A percentile compares a stretch with the other conserved stretches of the same genome.
phyloP scores from a whole-genome alignment of 1,140 invertebrate genomes.

The Palaemon carinicauda region DNA sequence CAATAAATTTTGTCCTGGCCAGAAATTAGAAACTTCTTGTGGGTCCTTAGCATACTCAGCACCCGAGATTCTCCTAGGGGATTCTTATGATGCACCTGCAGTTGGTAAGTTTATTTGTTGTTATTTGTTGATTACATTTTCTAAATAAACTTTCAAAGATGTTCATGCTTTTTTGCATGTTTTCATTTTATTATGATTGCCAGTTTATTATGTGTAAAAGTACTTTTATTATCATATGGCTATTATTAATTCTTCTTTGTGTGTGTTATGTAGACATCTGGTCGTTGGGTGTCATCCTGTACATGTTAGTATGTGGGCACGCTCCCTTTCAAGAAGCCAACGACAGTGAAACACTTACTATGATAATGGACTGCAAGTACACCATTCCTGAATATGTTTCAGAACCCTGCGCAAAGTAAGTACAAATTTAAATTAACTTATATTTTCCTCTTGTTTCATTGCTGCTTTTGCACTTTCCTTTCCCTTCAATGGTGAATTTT shows the following conservation, averaged over 20 bases:
- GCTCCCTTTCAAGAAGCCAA: conserved; percentile 99
- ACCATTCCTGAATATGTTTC: conserved; percentile 89
- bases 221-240: too few relatives aligned
- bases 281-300: conserved; percentile 97
- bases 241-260: background rate
- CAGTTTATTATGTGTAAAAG: too few relatives aligned
- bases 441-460: background rate
- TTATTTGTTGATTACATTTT: background rate
- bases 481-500: background rate
- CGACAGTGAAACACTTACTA: conserved; percentile 98
- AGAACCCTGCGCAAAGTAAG: conserved; percentile 81
- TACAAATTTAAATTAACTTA: background rate
- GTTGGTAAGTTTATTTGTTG: conserved; percentile 75
- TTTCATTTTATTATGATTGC: background rate
- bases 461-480: background rate
- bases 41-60: conserved; percentile 99
- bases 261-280: conserved; percentile 82
- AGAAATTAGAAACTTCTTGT: conserved; percentile 98
- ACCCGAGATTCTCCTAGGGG: conserved; percentile 97
- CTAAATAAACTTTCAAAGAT: too few relatives aligned
- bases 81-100: conserved; percentile 91
- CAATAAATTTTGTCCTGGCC: conserved; percentile 92
- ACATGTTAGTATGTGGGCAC: conserved; percentile 97
- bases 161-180: too few relatives aligned
- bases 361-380: conserved; percentile 99